Evolutionary conservation across 2,888 invertebrate species (phyloP), one percentile per base, ranked within the genome.

Genomic region (Limnephilus marmoratus): DNA sequence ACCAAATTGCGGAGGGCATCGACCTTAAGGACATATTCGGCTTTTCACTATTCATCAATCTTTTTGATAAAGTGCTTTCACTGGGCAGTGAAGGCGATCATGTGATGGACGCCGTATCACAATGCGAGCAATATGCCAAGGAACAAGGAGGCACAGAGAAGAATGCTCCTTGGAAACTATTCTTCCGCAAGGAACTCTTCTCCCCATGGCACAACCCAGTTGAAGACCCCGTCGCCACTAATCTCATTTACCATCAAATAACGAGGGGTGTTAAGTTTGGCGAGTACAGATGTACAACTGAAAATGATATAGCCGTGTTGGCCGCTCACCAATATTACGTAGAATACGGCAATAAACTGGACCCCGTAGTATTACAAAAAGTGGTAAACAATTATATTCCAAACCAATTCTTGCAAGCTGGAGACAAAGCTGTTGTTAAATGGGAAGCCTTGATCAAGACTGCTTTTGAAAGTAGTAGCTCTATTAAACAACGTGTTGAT

Each of bases 51-150:
- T 99, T 98, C 94, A 98, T 99, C 94, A 98, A 98, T 2, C 95
- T 99, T 24, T 98, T 97, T 94, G 99, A 99, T 94, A 99, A 99
- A 96, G 98, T 98, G 1, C 97, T 98, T 94, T 99, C 99, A 0
- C 95, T 99, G 92, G 99, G 99, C 80, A 98, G 98, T 95, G 99
- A 98, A 93, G 97, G 97, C 31, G 99, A 99, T 95, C 99, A 99
- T 94, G 98, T 99, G 0, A 98, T 99, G 98, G 99, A 99, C 95
- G 99, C 99, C 0, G 98, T 99, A 94, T 98, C 98, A 0, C 99
- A 99, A 95, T 99, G 99, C 95, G 99, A 99, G 95, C 99, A 99
- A 95, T 99, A 98, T 95, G 98, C 98, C 45, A 98, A 98, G 95
- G 99, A 99, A 95, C 98, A 98, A 95, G 98, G 98, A 0, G 97